Evolutionary conservation across 1,140 invertebrate species (phyloP).

Genomic region (Vanessa atalanta): DNA sequence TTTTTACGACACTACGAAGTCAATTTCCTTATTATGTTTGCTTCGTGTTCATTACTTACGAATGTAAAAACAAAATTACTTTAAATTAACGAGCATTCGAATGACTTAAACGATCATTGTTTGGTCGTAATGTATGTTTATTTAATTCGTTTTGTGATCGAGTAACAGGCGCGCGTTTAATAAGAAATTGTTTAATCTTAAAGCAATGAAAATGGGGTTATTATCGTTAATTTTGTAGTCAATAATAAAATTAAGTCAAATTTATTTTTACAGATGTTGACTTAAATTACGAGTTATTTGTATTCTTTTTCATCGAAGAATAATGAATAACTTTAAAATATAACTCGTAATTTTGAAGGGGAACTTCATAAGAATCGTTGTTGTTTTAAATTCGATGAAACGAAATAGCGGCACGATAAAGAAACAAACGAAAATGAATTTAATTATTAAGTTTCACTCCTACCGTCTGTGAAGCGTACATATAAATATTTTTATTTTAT

Average conservation of each 20-base stretch:
- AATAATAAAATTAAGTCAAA: no score
- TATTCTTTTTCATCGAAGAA: background rate
- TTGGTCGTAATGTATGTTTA: conserved; percentile 36
- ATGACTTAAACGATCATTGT: conserved; percentile 38
- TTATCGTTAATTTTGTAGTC: background rate
- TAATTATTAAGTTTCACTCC: no score
- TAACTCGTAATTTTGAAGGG: no score
- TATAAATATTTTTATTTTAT: no score
- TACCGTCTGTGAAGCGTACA: no score
- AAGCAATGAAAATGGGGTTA: background rate
- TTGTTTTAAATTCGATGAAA: no score
- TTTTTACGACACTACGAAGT: background rate
- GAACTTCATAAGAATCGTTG: no score
- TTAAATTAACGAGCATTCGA: conserved; percentile 38
- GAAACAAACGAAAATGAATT: no score
- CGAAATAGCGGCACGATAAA: no score
- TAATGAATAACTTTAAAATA: no score
- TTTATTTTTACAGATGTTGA: no score
- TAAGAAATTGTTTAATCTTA: background rate
- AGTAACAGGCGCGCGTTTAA: conserved; percentile 4
- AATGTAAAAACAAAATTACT: conserved; percentile 40
- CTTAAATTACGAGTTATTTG: background rate
- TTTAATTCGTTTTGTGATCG: conserved; percentile 33
- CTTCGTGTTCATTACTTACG: conserved; percentile 23
- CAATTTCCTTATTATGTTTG: conserved; percentile 26